Evolutionary conservation across 2,888 invertebrate genomes (phyloP), one percentile per base, ranked within the genome.

Genomic region (Luperina nickerlii): DNA sequence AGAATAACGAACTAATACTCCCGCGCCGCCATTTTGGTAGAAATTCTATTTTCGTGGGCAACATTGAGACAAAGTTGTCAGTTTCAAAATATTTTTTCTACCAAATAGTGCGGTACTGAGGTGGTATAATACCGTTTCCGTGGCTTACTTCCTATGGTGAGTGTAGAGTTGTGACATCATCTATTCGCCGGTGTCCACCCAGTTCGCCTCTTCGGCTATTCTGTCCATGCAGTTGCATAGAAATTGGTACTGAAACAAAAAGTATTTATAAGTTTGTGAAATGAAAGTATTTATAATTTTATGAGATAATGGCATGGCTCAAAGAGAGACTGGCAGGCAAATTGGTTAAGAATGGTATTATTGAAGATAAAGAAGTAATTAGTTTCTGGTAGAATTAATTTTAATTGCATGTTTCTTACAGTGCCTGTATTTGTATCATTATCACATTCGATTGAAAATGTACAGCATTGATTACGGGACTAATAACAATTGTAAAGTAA

Each of bases 221-320:
- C 99, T 98, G 95, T 99, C 99, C 97, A 99, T 99, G 95, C 99
- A 99, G 95, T 99, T 99, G 95, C 98, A 98, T 93, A 99, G 97
- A 97, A 98, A 99, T 92, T 98, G 98, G 92, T 98, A 98, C 99
- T 99, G 97, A 27, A 97, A 97, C n/a, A 51, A 69, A 66, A 42
- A 42, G 24, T n/a, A n/a, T 66, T 66, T 7, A 38, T 66, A 38
- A 38, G 7, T 38, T 24, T 65, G 38, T 38, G 13, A 24, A 24
- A 66, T 13, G 6, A 13, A 66, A 38, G 5, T 6, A 38, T 38
- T 38, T 0, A 38, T 38, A 38, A 38, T 38, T 38, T 6, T 38
- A 38, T 38, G 38, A 38, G 38, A 66, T 38, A 66, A 42, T 38
- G 24, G 8, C 15, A 42, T 66, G 38, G 13, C 4, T 66, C 13